Percentiles rank a stretch among this genome's conserved stretches.
phyloP scores from a whole-genome alignment of 1,140 invertebrate genomes.

The Nilaparvata lugens region DNA sequence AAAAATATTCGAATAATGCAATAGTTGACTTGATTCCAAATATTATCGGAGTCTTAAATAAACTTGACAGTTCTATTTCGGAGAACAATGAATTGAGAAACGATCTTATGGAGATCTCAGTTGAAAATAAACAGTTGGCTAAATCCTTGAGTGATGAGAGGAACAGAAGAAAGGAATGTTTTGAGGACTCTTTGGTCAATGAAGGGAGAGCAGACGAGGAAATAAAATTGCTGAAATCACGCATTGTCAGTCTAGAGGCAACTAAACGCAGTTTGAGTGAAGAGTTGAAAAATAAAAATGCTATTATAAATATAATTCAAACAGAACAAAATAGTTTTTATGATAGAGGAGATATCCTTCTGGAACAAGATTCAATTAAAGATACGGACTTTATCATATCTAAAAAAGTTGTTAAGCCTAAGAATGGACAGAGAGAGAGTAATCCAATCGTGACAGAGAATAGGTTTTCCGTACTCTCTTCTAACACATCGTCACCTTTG shows the following conservation, averaged over 20 bases:
- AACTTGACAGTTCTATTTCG: not conserved
- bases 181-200: not conserved
- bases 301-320: slow-evolving; percentile 4
- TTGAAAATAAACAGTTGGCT: not conserved
- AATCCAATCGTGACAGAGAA: not conserved
- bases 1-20: slow-evolving; percentile 1
- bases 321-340: not conserved
- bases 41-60: not conserved
- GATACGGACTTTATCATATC: not conserved
- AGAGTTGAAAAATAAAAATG: slow-evolving; percentile 8
- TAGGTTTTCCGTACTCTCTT: not conserved
- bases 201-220: slow-evolving; percentile 6
- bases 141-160: slow-evolving; percentile 1
- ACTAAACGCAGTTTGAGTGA: not conserved
- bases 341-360: too few relatives aligned
- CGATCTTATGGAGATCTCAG: not conserved
- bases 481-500: too few relatives aligned
- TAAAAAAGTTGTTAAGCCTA: not conserved
- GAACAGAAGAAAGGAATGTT: not conserved
- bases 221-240: slow-evolving; percentile 1
- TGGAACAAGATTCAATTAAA: too few relatives aligned
- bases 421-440: not conserved
- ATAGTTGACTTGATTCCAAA: slow-evolving; percentile 8
- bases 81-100: not conserved
- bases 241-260: not conserved